Conservation (phyloP, 2,113 vertebrate genomes). For the Holacanthus passer region DNA sequence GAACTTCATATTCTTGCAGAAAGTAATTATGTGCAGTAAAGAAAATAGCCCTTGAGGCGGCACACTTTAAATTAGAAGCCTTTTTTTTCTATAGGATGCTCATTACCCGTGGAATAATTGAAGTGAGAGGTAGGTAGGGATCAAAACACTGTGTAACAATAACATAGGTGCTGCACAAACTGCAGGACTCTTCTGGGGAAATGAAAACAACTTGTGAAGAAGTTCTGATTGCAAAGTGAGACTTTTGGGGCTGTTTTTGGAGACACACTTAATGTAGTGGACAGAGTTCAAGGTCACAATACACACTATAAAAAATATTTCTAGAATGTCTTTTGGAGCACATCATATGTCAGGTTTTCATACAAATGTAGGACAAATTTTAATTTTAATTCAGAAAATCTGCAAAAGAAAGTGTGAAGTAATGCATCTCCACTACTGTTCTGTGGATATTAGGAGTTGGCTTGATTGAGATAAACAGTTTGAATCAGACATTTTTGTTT, state of each 20-base stretch:
- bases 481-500: too few relatives aligned
- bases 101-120: conserved; percentile 51
- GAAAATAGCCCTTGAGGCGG: conserved; percentile 37
- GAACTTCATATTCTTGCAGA: conserved; percentile 31
- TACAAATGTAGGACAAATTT: background rate
- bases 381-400: background rate
- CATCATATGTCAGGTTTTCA: background rate
- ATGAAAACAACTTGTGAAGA: conserved; percentile 18
- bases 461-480: too few relatives aligned
- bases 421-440: background rate
- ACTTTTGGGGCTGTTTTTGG: background rate
- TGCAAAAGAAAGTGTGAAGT: background rate
- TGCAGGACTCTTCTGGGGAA: background rate
- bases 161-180: background rate
- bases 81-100: conserved; percentile 40
- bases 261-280: background rate
- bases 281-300: too few relatives aligned
- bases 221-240: background rate
- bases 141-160: conserved; percentile 13
- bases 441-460: too few relatives aligned
- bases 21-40: conserved; percentile 45
- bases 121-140: conserved; percentile 16
- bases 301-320: too few relatives aligned
- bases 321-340: too few relatives aligned
- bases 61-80: conserved; percentile 37